A percentile compares a stretch with the other conserved stretches of the same genome.
These are phyloP conservation scores for Argyresthia goedartella DNA, from an alignment of 2,888 invertebrate genomes.

Conservation along the genomic window DNA sequence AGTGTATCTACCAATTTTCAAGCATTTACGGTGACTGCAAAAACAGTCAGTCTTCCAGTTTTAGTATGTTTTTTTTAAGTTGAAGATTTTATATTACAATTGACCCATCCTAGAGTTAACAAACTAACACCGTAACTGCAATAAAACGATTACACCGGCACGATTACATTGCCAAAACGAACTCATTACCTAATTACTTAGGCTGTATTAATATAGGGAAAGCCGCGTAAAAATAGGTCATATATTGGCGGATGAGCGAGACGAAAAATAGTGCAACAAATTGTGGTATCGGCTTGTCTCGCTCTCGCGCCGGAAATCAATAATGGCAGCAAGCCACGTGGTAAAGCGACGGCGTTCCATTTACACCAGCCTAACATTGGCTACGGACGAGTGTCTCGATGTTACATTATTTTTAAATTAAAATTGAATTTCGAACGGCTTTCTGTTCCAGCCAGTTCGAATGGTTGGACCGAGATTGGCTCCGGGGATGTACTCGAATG, in stretches of 20 bases:
- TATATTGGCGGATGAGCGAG: slow-evolving; percentile 60
- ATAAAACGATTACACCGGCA: slow-evolving; percentile 9
- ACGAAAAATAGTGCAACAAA: slow-evolving; percentile 68
- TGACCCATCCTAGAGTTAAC: too few relatives aligned
- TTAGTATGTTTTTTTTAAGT: too few relatives aligned
- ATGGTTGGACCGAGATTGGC: slow-evolving; percentile 22
- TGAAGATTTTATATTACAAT: too few relatives aligned
- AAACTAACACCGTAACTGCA: too few relatives aligned
- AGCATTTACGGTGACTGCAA: too few relatives aligned
- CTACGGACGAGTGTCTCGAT: slow-evolving; percentile 32
- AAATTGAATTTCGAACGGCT: slow-evolving; percentile 29
- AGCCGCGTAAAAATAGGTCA: slow-evolving; percentile 69
- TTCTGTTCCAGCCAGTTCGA: slow-evolving; percentile 1
- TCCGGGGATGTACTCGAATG: slow-evolving; percentile 15
- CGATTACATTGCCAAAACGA: too few relatives aligned
- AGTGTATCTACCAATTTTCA: too few relatives aligned
- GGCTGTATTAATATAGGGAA: slow-evolving; percentile 66
- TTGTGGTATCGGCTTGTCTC: slow-evolving; percentile 55
- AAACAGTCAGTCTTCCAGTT: too few relatives aligned
- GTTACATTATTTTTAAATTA: slow-evolving; percentile 36
- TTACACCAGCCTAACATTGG: slow-evolving; percentile 45
- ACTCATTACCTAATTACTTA: slow-evolving; percentile 66
- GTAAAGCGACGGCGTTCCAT: slow-evolving; percentile 51
- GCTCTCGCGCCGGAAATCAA: slow-evolving; percentile 66
- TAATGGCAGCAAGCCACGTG: slow-evolving; percentile 68